Evolutionary conservation across 2,113 vertebrate species (phyloP).

Genomic region (Oceanites oceanicus): DNA sequence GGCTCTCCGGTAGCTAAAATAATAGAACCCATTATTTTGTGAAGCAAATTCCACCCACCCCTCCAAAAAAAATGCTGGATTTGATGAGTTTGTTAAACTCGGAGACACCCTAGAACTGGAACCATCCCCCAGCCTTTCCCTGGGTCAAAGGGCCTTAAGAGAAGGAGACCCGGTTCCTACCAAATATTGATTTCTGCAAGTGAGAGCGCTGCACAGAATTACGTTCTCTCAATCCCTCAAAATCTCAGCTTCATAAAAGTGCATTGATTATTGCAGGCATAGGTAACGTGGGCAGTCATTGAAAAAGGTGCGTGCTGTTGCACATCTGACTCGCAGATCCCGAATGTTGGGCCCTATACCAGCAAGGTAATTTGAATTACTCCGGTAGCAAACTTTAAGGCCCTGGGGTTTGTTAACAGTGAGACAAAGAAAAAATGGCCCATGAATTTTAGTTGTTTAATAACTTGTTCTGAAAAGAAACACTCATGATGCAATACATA

Average conservation of each 20-base stretch:
- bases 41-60: not conserved
- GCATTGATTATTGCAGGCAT: fast-evolving
- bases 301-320: fast-evolving
- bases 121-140: not conserved
- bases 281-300: fast-evolving
- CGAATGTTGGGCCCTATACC: fast-evolving
- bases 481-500: fast-evolving
- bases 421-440: not conserved
- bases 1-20: not conserved
- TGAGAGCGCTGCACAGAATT: not conserved
- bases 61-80: not conserved
- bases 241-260: fast-evolving
- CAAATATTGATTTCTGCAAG: not conserved
- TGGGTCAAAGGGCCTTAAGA: no score
- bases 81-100: not conserved
- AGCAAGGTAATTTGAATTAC: not conserved
- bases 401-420: not conserved
- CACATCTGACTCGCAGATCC: not conserved
- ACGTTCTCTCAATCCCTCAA: not conserved
- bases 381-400: not conserved
- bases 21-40: not conserved
- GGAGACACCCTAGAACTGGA: not conserved
- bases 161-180: not conserved
- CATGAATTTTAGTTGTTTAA: not conserved
- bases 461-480: not conserved